These are phyloP conservation scores for Bimastos eiseni DNA, from an alignment of 2,888 invertebrate genomes.

Conservation along the genomic window DNA sequence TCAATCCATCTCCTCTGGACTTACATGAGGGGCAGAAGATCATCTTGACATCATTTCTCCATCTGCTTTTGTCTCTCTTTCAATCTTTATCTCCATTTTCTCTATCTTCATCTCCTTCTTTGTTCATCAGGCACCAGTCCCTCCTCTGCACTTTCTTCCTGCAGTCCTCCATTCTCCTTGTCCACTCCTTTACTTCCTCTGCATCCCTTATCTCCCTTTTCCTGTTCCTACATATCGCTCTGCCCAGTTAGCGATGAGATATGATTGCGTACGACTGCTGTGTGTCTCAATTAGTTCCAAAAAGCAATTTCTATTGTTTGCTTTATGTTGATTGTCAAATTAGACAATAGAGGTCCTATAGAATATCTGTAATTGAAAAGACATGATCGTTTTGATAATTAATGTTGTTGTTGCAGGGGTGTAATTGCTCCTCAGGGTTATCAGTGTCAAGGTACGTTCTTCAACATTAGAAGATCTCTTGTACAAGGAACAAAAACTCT, in stretches of 20 bases:
- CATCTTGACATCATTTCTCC: neutral
- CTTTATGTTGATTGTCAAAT: too few species aligned
- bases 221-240: neutral
- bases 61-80: neutral
- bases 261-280: neutral
- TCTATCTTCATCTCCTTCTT: neutral
- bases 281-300: neutral
- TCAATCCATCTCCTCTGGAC: too few species aligned
- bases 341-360: too few species aligned
- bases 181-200: neutral
- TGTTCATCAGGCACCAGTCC: neutral
- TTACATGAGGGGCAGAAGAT: too few species aligned
- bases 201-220: neutral
- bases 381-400: too few species aligned
- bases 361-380: too few species aligned
- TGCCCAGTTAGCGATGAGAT: too few species aligned
- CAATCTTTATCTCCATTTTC: neutral
- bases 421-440: slow-evolving; percentile 61
- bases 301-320: neutral
- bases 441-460: slow-evolving; percentile 64
- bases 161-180: neutral
- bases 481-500: neutral
- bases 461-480: neutral
- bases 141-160: neutral
- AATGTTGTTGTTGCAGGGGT: slow-evolving; percentile 56